Evolutionary conservation across 2,888 invertebrate species (phyloP).

Genomic region (Apotomis betuletana): DNA sequence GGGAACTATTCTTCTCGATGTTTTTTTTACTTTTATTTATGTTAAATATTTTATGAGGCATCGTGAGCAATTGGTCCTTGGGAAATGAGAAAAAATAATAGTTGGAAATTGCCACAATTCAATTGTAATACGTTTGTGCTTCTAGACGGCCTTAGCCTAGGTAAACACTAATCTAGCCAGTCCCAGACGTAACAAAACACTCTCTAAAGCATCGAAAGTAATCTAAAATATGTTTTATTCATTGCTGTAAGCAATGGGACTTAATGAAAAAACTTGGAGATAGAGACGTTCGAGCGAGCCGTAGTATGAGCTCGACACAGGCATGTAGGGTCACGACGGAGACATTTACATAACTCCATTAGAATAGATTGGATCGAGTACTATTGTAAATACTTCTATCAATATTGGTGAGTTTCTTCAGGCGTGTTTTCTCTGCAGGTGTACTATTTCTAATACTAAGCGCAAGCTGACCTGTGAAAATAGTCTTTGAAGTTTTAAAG

Average conservation of each 20-base stretch:
- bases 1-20: too few relatives aligned
- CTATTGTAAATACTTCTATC: slow-evolving; percentile 23
- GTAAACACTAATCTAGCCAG: slow-evolving; percentile 1
- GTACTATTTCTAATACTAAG: too few relatives aligned
- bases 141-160: neutral
- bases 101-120: too few relatives aligned
- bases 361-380: slow-evolving; percentile 31
- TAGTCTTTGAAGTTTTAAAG: too few relatives aligned
- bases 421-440: too few relatives aligned
- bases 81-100: too few relatives aligned
- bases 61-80: too few relatives aligned
- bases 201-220: slow-evolving; percentile 36
- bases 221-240: slow-evolving; percentile 58
- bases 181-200: slow-evolving; percentile 7
- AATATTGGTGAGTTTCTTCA: neutral
- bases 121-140: neutral
- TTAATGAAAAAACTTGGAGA: slow-evolving; percentile 59
- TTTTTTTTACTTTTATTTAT: too few relatives aligned
- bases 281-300: slow-evolving; percentile 24
- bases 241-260: slow-evolving; percentile 46
- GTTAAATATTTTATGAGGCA: too few relatives aligned
- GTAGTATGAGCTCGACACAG: slow-evolving; percentile 30
- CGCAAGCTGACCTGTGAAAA: too few relatives aligned
- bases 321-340: slow-evolving; percentile 36
- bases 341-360: slow-evolving; percentile 40